Evolutionary conservation across 2,113 vertebrate genomes (phyloP).

Genomic region (Opisthocomus hoazin): DNA sequence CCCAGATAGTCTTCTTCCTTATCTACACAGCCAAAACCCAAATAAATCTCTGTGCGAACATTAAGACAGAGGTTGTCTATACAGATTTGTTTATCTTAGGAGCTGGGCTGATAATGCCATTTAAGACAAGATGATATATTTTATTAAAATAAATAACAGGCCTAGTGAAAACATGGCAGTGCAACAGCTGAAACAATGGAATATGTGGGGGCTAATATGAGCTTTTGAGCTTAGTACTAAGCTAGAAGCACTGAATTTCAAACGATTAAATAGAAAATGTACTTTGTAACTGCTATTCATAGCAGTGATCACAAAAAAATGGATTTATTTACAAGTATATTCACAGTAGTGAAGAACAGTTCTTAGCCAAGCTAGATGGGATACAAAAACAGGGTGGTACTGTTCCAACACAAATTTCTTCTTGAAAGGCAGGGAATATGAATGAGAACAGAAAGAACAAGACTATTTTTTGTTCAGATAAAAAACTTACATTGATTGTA

Average conservation of each 20-base stretch:
- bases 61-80: constrained; percentile 1
- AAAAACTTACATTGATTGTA: neutral
- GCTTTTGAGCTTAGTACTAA: neutral
- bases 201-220: neutral
- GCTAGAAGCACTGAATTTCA: neutral
- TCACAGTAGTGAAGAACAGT: neutral
- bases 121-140: constrained; percentile 28
- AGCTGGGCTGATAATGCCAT: constrained; percentile 23
- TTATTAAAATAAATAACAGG: constrained; percentile 42
- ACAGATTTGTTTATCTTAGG: constrained; percentile 49
- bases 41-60: constrained; percentile 40
- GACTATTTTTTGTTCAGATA: neutral
- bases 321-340: neutral
- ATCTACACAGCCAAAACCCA: constrained; percentile 14
- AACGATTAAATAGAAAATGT: neutral
- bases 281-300: neutral
- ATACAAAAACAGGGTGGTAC: neutral
- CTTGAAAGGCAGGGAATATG: neutral
- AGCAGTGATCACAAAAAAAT: neutral
- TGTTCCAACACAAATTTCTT: neutral
- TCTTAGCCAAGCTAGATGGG: neutral
- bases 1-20: constrained; percentile 3
- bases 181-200: neutral
- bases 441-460: neutral
- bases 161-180: neutral